Evolutionary conservation across 2,113 vertebrate genomes (phyloP).

Genomic region (Ciconia maguari): DNA sequence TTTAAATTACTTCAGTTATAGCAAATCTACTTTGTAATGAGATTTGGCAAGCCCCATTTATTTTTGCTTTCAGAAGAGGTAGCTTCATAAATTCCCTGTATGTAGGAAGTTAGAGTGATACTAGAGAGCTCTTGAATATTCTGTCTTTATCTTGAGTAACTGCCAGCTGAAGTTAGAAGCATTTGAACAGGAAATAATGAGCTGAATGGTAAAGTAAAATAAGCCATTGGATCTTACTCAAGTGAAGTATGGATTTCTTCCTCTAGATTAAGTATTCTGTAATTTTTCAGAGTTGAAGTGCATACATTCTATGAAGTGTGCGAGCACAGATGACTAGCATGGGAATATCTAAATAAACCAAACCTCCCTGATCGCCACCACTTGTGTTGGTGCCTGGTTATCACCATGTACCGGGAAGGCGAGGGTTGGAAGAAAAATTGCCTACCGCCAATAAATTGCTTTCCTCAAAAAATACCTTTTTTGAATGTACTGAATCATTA

Average conservation of each 20-base stretch:
- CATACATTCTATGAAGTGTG: background rate
- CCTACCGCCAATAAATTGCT: background rate
- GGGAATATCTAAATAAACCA: background rate
- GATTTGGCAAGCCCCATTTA: constrained; percentile 32
- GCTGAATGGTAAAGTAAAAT: background rate
- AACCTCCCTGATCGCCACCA: background rate
- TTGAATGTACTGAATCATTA: background rate
- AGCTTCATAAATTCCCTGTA: background rate
- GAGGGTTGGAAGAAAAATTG: background rate
- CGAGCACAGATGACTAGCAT: background rate
- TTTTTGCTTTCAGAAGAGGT: constrained; percentile 20
- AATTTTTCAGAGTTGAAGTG: background rate
- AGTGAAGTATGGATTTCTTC: background rate
- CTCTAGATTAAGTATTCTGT: background rate
- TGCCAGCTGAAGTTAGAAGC: background rate
- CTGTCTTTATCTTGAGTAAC: background rate
- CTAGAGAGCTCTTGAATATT: background rate
- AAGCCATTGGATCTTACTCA: background rate
- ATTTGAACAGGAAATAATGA: constrained; percentile 17
- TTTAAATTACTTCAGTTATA: constrained; percentile 23
- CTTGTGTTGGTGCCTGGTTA: background rate
- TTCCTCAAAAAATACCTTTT: background rate
- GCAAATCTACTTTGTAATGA: background rate
- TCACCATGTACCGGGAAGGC: background rate
- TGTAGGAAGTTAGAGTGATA: background rate